These are phyloP conservation scores for Naso thynnoides DNA, from an alignment of 2,797 vertebrate genomes.

Conservation along the genomic window DNA sequence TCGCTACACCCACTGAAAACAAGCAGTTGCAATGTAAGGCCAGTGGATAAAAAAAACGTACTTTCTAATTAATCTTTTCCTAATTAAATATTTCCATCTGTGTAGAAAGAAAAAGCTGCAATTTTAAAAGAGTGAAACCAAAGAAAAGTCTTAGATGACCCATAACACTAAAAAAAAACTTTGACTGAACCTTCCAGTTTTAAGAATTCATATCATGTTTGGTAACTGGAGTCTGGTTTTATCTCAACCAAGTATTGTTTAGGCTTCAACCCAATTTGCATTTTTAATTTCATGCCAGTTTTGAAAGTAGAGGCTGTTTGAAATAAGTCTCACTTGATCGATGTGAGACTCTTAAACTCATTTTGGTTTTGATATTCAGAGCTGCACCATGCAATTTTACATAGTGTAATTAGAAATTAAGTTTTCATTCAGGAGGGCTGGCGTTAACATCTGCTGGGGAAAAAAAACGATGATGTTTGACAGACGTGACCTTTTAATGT, in stretches of 20 bases:
- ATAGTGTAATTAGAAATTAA: conserved; percentile 57
- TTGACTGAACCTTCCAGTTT: conserved; percentile 26
- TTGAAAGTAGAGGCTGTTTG: conserved; percentile 34
- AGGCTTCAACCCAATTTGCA: conserved; percentile 46
- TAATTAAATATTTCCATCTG: not conserved
- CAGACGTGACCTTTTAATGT: conserved; percentile 64
- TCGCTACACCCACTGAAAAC: conserved; percentile 6
- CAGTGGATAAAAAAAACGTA: conserved; percentile 13
- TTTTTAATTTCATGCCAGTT: conserved; percentile 66
- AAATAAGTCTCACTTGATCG: conserved; percentile 51
- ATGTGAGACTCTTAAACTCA: conserved; percentile 20
- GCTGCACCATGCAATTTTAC: conserved; percentile 41
- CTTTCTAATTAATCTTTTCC: not conserved
- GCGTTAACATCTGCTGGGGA: conserved; percentile 25
- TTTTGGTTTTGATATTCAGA: conserved; percentile 55
- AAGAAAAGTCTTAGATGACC: conserved; percentile 13
- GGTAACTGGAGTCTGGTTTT: conserved; percentile 29
- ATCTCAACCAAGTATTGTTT: conserved; percentile 51
- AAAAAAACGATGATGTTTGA: conserved; percentile 27
- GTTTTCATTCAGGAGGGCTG: conserved; percentile 41
- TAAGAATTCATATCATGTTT: conserved; percentile 48
- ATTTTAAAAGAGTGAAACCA: conserved; percentile 20
- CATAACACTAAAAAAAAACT: not conserved
- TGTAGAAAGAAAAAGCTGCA: not conserved
- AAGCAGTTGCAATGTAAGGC: not conserved